Base-by-base conservation (phyloP, 2,797 vertebrate genomes). In the Danio choprae region DNA sequence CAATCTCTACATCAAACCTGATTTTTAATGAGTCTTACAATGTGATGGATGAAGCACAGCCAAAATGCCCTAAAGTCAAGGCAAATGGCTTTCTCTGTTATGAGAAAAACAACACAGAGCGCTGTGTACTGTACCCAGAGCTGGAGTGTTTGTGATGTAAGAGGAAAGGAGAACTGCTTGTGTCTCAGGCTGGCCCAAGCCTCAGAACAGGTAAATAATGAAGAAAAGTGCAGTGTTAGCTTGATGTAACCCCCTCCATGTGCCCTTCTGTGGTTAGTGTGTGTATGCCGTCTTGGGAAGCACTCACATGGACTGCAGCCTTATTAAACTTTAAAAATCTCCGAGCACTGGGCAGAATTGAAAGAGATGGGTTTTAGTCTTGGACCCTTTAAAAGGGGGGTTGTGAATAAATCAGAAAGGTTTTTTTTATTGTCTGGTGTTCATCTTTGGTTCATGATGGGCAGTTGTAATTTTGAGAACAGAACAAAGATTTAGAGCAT, bases 181-280 rank as follows among this genome's bases (percentile, higher is more conserved):
- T 71, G 38, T 56, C 46, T 56, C 55, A 44, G 59, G 55, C 60
- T 55, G 65, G 70, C 74, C 68, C 29, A 59, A 55, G 77, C 77
- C 81, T 64, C 74, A 20, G 65, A 65, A 65, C 80, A 65, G 84
- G 83, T 85, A 69, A 87, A 86, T 81, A 84, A 84, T 89, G 89
- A 88, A 85, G 81, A 87, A 77, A 76, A 81, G 80, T 74, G 69
- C 55, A 75, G 90, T 88, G 90, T 91, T 90, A 87, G 88, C 87
- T 87, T 87, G 86, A 88, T 90, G 89, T 76, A 72, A 86, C 80
- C 83, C 84, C 83, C 81, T 88, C 85, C 85, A 83, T 88, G 82
- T 87, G 87, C 56, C 74, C 68, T 51, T 85, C 44, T 43, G 48
- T 15, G 1, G 70, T 73, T 53, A 22, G 60, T 71, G 79, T 64